Conservation (phyloP, 2,797 vertebrate species). For the Mastacembelus armatus region DNA sequence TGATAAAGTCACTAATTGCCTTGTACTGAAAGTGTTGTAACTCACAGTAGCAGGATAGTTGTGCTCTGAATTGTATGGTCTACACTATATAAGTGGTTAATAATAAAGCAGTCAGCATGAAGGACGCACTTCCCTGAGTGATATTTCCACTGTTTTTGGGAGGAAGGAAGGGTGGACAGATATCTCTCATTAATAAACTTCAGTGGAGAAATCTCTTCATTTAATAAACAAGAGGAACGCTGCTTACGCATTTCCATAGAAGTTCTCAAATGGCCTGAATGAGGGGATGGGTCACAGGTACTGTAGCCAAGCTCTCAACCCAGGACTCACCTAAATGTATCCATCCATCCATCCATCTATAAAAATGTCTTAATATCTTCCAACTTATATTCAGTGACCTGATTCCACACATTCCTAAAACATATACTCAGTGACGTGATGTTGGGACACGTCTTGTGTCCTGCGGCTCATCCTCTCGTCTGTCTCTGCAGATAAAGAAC, state of each 20-base stretch:
- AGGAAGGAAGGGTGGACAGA: constrained; percentile 80
- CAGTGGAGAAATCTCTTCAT: constrained; percentile 58
- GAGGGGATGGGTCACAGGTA: constrained; percentile 52
- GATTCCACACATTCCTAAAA: no score
- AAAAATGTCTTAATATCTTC: no score
- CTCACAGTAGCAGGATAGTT: constrained; percentile 2
- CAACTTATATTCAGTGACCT: no score
- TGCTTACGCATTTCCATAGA: constrained; percentile 79
- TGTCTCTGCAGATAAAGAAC: constrained; percentile 85
- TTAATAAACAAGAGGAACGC: constrained; percentile 72
- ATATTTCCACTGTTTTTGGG: constrained; percentile 69
- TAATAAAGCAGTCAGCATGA: constrained; percentile 47
- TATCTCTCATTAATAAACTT: constrained; percentile 77
- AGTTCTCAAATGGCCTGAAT: constrained; percentile 65
- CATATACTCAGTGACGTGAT: neutral
- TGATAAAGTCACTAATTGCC: constrained; percentile 46
- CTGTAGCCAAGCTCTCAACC: constrained; percentile 24
- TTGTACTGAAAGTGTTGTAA: constrained; percentile 28
- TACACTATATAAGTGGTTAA: constrained; percentile 1
- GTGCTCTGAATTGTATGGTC: constrained; percentile 18
- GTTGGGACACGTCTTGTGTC: constrained; percentile 1
- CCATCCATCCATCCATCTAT: no score
- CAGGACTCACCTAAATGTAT: constrained; percentile 10
- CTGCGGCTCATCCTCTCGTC: constrained; percentile 20
- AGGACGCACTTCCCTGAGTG: constrained; percentile 67